Base-by-base conservation (phyloP, 2,797 vertebrate species). In the Cryptoprocta ferox region DNA sequence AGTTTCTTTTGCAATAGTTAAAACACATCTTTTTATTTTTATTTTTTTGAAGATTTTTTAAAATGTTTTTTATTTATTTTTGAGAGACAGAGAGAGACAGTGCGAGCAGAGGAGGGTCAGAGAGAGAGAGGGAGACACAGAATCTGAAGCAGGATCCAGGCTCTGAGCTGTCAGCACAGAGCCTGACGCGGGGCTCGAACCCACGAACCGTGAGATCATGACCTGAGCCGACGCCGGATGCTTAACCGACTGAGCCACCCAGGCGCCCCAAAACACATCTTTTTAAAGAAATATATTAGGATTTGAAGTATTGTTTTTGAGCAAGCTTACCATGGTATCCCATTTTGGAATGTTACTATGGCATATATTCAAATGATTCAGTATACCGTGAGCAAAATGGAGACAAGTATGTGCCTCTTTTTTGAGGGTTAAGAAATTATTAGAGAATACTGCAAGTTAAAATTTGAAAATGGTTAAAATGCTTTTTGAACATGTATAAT, bases 261-360 rank as follows among this genome's bases (percentile, higher is more conserved):
- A n/a, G n/a, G n/a, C n/a, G n/a, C n/a, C n/a, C n/a, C n/a, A 28
- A 91, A 92, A n/a, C 2, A 53, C 28, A 42, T 78, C 18, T 79
- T 92, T 65, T 65, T 37, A 53, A 68, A 81, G 35, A 91, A 53
- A 91, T 12, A 30, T 88, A 42, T 39, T 71, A 93, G 32, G 26
- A 45, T 93, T 87, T 90, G 32, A 95, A 71, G 35, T 86, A 71
- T 30, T 3, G 6, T 95, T 88, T 35, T 79, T 95, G 37, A 32
- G 21, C 82, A 39, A 30, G 78, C n/a, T 96, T 75, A 35, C 35
- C 2, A 10, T 32, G 28, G n/a, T 53, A 4, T 79, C 5, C 59
- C 56, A 84, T 39, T 35, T 89, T n/a, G 14, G 48, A 85, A 81
- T 81, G 42, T 65, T 95, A 68, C 66, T 68, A 2, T 30, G 32